Conservation (phyloP, 2,888 invertebrate genomes). For the Odontocolon sp. region DNA sequence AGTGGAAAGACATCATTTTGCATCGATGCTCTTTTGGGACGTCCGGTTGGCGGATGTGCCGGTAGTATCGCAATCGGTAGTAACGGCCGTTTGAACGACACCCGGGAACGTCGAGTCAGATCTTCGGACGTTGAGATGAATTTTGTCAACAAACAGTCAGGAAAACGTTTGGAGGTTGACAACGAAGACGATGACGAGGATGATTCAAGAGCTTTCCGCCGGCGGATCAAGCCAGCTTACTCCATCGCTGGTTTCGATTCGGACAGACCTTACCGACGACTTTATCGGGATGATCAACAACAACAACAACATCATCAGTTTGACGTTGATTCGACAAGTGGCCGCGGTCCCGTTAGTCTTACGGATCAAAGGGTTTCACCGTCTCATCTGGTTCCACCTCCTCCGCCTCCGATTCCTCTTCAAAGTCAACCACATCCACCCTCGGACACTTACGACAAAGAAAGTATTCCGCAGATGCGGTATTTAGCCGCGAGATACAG, state of each 20-base stretch:
- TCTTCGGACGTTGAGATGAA: constrained; percentile 23
- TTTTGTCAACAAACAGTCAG: neutral
- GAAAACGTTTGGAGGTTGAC: constrained; percentile 9
- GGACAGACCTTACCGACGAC: constrained; percentile 33
- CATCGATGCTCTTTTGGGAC: constrained; percentile 93
- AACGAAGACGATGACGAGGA: constrained; percentile 31
- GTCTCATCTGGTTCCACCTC: constrained; percentile 51
- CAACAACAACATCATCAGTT: constrained; percentile 8
- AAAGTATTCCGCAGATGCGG: constrained; percentile 44
- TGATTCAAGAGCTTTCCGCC: constrained; percentile 16
- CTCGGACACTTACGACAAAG: constrained; percentile 34
- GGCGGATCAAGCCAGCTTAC: constrained; percentile 36
- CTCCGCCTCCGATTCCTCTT: neutral
- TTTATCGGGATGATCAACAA: constrained; percentile 32
- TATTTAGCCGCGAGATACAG: constrained; percentile 43
- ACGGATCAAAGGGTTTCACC: constrained; percentile 56
- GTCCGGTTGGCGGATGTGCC: constrained; percentile 76
- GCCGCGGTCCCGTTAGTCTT: constrained; percentile 21
- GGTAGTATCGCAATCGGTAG: constrained; percentile 27
- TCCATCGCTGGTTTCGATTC: neutral
- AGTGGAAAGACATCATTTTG: constrained; percentile 90
- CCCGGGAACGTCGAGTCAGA: constrained; percentile 16
- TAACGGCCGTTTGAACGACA: constrained; percentile 7
- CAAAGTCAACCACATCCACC: constrained; percentile 4
- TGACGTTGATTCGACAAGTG: constrained; percentile 15